Evolutionary conservation across 2,113 vertebrate species (phyloP), one percentile per base, ranked within the genome.

Genomic region (Lathamus discolor): DNA sequence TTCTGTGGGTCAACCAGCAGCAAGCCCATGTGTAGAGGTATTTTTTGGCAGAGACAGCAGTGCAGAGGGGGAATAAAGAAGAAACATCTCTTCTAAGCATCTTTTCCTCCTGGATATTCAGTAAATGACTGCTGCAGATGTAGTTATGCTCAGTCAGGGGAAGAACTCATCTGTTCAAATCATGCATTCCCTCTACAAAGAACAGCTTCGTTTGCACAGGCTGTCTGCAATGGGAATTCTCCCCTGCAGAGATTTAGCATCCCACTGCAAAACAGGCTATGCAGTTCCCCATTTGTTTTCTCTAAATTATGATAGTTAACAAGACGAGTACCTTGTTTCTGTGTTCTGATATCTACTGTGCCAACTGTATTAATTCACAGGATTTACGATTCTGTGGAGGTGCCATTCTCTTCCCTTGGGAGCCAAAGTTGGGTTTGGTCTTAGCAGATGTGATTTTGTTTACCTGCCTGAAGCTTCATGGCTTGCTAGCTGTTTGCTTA

Each of bases 101-200:
- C 59, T 83, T 80, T 86, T 93, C 55, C 79, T 95, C 87, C 54
- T 4, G 88, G 84, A 96, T 66, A 63, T 75, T 94, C 41, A 62
- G 74, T 74, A 93, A 95, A 92, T 88, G 92, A 83, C 66, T 86
- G 83, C 85, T 95, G 88, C 95, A 94, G 79, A 94, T 91, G 92
- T 62, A 90, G 91, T 70, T 81, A 37, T 39, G 91, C 86, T 93
- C 95, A 83, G 82, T 80, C 52, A 41, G 73, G 92, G 93, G 57
- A 93, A 76, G 93, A 96, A 79, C 86, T 93, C 92, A 94, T 91
- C 93, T 95, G 95, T 91, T 96, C 87, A 82, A 83, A 93, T 85
- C 80, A 91, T 6, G 63, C 64, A 35, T 76, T 74, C 87, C 64
- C 76, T 81, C 54, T 49, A 63, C 83, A 86, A 91, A 92, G 89